These are phyloP conservation scores for Diplosoma virens DNA, from an alignment of 23 tunicate species.

Conservation along the genomic window DNA sequence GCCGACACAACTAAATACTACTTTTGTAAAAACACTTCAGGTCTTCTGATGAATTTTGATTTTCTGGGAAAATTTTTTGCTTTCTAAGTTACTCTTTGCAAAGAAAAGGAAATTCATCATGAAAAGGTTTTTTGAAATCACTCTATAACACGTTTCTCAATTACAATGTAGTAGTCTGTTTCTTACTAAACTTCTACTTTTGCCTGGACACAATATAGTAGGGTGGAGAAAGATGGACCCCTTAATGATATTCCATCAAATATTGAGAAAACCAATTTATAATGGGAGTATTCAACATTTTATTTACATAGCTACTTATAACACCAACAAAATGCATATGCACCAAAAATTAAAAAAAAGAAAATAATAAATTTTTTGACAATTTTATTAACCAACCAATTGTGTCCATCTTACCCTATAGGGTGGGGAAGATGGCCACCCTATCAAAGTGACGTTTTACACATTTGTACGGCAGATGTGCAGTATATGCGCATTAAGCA, in stretches of 20 bases:
- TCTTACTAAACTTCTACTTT: no score
- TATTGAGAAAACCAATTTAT: background rate
- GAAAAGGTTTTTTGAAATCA: no score
- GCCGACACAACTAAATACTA: no score
- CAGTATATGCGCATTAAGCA: background rate
- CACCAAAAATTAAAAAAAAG: slow-evolving; percentile 9
- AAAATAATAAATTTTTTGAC: background rate
- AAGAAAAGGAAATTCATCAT: no score
- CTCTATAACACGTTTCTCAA: no score
- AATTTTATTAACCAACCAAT: background rate
- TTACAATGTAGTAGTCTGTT: no score
- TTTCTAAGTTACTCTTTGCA: no score
- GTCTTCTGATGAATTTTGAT: no score
- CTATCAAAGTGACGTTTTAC: background rate
- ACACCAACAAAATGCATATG: background rate
- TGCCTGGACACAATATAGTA: no score
- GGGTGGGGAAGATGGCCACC: slow-evolving; percentile 6
- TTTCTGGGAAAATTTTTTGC: no score
- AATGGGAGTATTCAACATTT: background rate
- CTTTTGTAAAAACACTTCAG: no score
- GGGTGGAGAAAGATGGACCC: slow-evolving; percentile 12
- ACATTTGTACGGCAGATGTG: background rate
- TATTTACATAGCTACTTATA: background rate
- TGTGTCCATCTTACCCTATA: slow-evolving; percentile 9
- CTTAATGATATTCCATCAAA: slow-evolving; percentile 2